A percentile compares a stretch with the other conserved stretches of the same genome.
Evolutionary conservation across 2,888 invertebrate species (phyloP).

Genomic region (Nemapogon koenigi): DNA sequence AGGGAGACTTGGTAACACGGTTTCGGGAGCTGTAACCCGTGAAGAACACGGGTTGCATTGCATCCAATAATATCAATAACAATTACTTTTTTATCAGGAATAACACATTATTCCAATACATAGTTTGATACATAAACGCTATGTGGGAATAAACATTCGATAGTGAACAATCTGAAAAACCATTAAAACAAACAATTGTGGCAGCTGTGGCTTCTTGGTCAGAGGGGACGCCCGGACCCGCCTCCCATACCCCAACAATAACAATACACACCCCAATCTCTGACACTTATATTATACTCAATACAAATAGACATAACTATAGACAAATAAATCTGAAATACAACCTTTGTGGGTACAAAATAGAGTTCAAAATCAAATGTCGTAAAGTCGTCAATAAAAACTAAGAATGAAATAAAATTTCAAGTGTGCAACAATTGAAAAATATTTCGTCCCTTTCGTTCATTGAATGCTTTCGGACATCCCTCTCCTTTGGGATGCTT

Average conservation of each 20-base stretch:
- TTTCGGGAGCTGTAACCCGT: too few species aligned
- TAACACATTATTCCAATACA: too few species aligned
- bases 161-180: slow-evolving; percentile 43
- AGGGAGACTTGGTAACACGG: too few species aligned
- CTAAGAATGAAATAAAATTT: too few species aligned
- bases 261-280: slow-evolving; percentile 64
- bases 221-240: slow-evolving; percentile 36
- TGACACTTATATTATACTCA: slow-evolving; percentile 42
- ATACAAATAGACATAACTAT: slow-evolving; percentile 20
- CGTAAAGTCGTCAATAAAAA: not conserved
- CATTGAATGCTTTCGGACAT: slow-evolving; percentile 44
- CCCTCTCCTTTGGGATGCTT: slow-evolving; percentile 53
- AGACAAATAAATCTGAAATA: slow-evolving; percentile 19
- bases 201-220: too few species aligned
- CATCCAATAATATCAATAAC: too few species aligned
- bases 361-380: not conserved
- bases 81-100: too few species aligned
- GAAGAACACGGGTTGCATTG: too few species aligned
- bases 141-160: too few species aligned
- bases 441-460: slow-evolving; percentile 61
- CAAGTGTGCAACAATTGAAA: slow-evolving; percentile 63
- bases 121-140: too few species aligned
- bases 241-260: slow-evolving; percentile 63
- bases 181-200: slow-evolving; percentile 56
- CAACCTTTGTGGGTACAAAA: slow-evolving; percentile 15